Conservation (phyloP, 1,140 invertebrate genomes). For the Vanessa tameamea region DNA sequence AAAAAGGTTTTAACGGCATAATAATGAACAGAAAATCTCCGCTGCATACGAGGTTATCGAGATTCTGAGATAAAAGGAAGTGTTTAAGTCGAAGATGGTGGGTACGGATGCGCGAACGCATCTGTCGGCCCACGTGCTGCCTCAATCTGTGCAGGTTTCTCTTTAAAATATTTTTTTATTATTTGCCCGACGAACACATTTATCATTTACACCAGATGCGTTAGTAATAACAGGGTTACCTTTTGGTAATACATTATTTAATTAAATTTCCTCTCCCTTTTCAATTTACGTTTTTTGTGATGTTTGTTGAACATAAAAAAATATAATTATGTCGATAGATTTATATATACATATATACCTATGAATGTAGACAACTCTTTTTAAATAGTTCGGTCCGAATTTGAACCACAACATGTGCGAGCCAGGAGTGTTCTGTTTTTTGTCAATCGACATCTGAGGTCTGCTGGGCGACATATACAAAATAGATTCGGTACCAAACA, state of each 20-base stretch:
- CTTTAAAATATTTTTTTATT: slow-evolving; percentile 56
- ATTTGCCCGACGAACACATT: slow-evolving; percentile 63
- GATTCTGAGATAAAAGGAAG: slow-evolving; percentile 63
- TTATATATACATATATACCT: neutral
- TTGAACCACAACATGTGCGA: slow-evolving; percentile 62
- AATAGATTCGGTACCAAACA: slow-evolving; percentile 56
- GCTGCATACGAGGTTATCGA: slow-evolving; percentile 54
- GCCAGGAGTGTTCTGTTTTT: slow-evolving; percentile 66
- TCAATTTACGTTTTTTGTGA: slow-evolving; percentile 33
- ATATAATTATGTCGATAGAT: neutral
- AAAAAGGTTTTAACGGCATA: slow-evolving; percentile 40
- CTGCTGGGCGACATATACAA: slow-evolving; percentile 69
- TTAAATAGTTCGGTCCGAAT: slow-evolving; percentile 49
- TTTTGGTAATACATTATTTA: slow-evolving; percentile 60
- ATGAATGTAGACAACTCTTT: neutral
- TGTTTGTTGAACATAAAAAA: slow-evolving; percentile 15
- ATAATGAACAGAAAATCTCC: slow-evolving; percentile 67
- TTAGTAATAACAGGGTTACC: slow-evolving; percentile 66
- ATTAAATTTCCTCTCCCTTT: slow-evolving; percentile 64
- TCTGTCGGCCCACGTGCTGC: slow-evolving; percentile 77
- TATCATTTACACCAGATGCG: slow-evolving; percentile 73
- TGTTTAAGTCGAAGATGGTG: slow-evolving; percentile 52
- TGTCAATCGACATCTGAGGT: slow-evolving; percentile 69
- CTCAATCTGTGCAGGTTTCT: slow-evolving; percentile 67
- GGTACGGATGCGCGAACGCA: slow-evolving; percentile 62